phyloP scores from a whole-genome alignment of 1,140 invertebrate species.

The Achroia grisella region DNA sequence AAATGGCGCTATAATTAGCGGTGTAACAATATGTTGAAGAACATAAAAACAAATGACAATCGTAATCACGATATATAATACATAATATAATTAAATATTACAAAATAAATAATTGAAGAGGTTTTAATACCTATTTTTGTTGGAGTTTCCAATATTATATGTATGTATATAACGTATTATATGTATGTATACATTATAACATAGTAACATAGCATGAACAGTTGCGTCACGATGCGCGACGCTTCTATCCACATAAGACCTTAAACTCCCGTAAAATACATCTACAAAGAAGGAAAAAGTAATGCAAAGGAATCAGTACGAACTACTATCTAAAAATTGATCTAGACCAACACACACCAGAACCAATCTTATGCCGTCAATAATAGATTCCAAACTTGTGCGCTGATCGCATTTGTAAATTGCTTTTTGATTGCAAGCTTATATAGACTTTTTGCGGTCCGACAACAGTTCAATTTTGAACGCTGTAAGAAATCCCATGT shows the following conservation, averaged over 20 bases:
- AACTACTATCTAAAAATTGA: slow-evolving; percentile 71
- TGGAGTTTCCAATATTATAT: no score
- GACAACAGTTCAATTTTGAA: slow-evolving; percentile 16
- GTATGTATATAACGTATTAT: no score
- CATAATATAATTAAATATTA: no score
- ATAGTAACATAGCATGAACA: slow-evolving; percentile 40
- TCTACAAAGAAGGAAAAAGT: slow-evolving; percentile 70
- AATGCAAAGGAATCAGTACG: slow-evolving; percentile 70
- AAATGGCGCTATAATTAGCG: no score
- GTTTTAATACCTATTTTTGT: no score
- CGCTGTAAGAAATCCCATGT: slow-evolving; percentile 16
- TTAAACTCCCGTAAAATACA: slow-evolving; percentile 69
- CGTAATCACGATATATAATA: no score
- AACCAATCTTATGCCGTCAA: slow-evolving; percentile 7
- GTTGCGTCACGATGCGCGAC: slow-evolving; percentile 15
- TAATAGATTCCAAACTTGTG: slow-evolving; percentile 29
- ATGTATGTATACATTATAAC: neutral
- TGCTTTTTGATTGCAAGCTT: slow-evolving; percentile 41
- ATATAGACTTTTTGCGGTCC: slow-evolving; percentile 15
- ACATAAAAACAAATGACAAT: no score
- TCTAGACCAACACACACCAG: slow-evolving; percentile 25
- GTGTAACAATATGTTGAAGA: no score
- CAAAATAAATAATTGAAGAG: no score
- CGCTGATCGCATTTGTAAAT: slow-evolving; percentile 39
- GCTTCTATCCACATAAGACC: slow-evolving; percentile 57